These are phyloP conservation scores for Callospermophilus lateralis DNA, from an alignment of 2,113 vertebrate genomes.

Conservation along the genomic window DNA sequence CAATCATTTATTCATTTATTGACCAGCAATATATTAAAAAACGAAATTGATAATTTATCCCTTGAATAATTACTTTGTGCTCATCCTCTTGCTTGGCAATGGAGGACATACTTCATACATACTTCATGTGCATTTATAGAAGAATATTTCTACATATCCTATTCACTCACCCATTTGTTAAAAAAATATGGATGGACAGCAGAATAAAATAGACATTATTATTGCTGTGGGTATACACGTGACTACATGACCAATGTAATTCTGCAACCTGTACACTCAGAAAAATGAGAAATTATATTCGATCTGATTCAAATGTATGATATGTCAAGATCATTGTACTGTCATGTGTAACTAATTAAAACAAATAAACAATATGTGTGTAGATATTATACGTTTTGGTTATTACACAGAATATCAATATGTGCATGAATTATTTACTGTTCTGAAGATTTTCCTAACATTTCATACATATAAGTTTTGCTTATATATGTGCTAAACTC, in stretches of 20 bases:
- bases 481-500: neutral
- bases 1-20: neutral
- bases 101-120: neutral
- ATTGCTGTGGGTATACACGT: too few species aligned
- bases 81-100: neutral
- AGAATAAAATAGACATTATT: too few species aligned
- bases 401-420: neutral
- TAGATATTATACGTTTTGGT: neutral
- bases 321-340: too few species aligned
- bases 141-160: neutral
- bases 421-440: neutral
- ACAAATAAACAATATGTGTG: neutral
- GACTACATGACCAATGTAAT: too few species aligned
- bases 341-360: too few species aligned
- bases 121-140: neutral
- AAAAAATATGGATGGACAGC: neutral
- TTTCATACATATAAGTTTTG: neutral
- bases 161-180: neutral
- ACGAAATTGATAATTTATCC: neutral
- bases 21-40: neutral
- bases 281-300: too few species aligned
- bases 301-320: too few species aligned
- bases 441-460: neutral
- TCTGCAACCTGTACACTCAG: too few species aligned
- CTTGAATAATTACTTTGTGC: neutral